These are phyloP conservation scores for Diadema setosum DNA, from an alignment of 35 echinoderm and acorn worm species.

Conservation along the genomic window DNA sequence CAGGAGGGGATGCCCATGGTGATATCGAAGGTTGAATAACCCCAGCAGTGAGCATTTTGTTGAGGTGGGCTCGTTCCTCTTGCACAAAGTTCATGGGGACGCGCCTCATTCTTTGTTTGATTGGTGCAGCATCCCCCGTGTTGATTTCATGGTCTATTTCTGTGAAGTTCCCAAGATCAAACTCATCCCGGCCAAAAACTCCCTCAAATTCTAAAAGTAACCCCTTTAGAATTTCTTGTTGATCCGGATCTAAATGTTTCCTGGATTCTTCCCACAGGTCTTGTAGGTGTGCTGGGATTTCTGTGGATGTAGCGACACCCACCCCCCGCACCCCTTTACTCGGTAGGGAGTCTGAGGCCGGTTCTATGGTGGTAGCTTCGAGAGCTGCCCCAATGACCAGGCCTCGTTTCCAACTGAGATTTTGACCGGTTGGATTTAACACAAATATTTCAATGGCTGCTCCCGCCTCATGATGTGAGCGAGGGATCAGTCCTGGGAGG, in stretches of 20 bases:
- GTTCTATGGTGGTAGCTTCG: background rate
- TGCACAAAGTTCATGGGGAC: slow-evolving; percentile 32
- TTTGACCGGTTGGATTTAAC: slow-evolving; percentile 6
- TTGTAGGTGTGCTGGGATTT: background rate
- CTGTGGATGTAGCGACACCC: background rate
- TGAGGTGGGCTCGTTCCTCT: slow-evolving; percentile 37
- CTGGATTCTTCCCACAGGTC: background rate
- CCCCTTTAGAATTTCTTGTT: background rate
- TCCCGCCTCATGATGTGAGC: background rate
- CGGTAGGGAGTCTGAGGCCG: background rate
- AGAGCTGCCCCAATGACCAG: background rate
- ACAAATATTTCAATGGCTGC: background rate
- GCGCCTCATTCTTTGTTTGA: slow-evolving; percentile 40
- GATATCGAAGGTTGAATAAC: slow-evolving; percentile 26
- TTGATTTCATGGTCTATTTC: slow-evolving; percentile 33
- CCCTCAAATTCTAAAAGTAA: slow-evolving; percentile 20
- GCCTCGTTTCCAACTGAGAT: background rate
- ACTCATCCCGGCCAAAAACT: slow-evolving; percentile 43
- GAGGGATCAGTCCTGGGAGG: background rate
- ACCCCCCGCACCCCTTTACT: background rate
- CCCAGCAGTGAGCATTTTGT: slow-evolving; percentile 48
- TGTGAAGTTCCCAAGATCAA: slow-evolving; percentile 49
- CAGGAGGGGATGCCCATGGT: slow-evolving; percentile 39
- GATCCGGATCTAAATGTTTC: background rate
- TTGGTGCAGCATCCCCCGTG: slow-evolving; percentile 16